Conservation (phyloP, 2,797 vertebrate genomes). For the Carcharodon carcharias region DNA sequence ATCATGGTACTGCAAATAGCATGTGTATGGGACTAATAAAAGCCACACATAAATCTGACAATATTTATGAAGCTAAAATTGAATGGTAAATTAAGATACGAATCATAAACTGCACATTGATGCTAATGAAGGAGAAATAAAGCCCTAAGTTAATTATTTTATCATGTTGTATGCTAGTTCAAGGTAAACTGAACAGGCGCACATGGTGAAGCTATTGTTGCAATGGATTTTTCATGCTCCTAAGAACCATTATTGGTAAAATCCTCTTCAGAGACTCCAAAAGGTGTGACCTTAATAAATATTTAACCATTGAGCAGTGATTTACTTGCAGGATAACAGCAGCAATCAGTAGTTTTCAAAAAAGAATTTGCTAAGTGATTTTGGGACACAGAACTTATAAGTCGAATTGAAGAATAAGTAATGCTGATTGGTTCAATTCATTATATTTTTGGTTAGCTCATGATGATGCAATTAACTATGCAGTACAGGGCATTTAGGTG, state of each 20-base stretch:
- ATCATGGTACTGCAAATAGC: not conserved
- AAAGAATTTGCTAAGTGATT: not conserved
- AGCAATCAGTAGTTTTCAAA: not conserved
- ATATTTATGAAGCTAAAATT: not conserved
- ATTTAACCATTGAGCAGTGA: not conserved
- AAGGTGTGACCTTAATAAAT: not conserved
- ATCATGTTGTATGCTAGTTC: not conserved
- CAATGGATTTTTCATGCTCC: not conserved
- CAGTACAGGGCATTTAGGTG: not conserved
- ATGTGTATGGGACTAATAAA: not conserved
- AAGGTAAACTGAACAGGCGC: not conserved
- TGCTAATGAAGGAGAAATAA: not conserved
- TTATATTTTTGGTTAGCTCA: not conserved
- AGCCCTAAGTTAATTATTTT: not conserved
- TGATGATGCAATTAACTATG: not conserved
- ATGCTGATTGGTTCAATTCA: not conserved
- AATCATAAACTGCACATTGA: not conserved
- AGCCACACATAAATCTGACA: not conserved
- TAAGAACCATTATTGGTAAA: not conserved
- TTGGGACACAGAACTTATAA: not conserved
- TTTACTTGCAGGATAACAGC: not conserved
- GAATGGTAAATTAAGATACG: not conserved
- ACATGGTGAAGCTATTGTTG: not conserved
- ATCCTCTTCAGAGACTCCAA: no score
- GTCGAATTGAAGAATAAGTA: not conserved